Evolutionary conservation across 1,140 invertebrate species (phyloP).

Genomic region (Augochlora pura): DNA sequence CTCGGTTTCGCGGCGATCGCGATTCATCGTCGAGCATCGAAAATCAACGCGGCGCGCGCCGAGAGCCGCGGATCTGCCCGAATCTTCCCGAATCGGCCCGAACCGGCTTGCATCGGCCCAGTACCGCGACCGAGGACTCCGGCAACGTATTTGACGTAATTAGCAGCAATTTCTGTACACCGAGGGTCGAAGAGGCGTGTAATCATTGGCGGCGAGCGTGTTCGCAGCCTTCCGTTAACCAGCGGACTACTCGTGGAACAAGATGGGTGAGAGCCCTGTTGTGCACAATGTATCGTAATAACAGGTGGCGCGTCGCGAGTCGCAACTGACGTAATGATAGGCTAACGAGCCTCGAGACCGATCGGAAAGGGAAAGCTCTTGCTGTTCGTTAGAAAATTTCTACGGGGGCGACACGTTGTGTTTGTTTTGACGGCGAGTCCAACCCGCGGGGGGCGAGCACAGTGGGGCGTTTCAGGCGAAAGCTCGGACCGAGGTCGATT

Average conservation of each 20-base stretch:
- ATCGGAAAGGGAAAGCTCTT: constrained; percentile 53
- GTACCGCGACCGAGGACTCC: too few species aligned
- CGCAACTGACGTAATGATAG: constrained; percentile 43
- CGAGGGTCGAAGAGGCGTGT: constrained; percentile 22
- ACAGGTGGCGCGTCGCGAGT: constrained; percentile 37
- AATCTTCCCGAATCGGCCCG: too few species aligned
- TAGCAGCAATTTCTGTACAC: constrained; percentile 22
- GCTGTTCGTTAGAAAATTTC: constrained; percentile 21
- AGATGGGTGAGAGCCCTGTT: constrained; percentile 11
- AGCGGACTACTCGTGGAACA: too few species aligned
- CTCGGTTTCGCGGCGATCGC: background rate
- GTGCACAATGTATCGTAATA: constrained; percentile 50
- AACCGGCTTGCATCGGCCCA: background rate
- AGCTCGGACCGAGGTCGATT: too few species aligned
- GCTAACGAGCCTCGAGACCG: constrained; percentile 19
- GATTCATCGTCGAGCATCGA: constrained; percentile 12
- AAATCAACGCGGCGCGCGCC: background rate
- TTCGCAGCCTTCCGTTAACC: constrained; percentile 43
- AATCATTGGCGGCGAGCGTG: constrained; percentile 38
- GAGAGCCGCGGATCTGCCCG: too few species aligned
- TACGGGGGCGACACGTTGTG: background rate
- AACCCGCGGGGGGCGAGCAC: too few species aligned
- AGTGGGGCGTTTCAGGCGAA: too few species aligned
- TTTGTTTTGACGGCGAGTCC: background rate
- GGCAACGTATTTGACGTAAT: constrained; percentile 15